Evolutionary conservation across 2,888 invertebrate genomes (phyloP), one percentile per base, ranked within the genome.

Genomic region (Smittia sp.): DNA sequence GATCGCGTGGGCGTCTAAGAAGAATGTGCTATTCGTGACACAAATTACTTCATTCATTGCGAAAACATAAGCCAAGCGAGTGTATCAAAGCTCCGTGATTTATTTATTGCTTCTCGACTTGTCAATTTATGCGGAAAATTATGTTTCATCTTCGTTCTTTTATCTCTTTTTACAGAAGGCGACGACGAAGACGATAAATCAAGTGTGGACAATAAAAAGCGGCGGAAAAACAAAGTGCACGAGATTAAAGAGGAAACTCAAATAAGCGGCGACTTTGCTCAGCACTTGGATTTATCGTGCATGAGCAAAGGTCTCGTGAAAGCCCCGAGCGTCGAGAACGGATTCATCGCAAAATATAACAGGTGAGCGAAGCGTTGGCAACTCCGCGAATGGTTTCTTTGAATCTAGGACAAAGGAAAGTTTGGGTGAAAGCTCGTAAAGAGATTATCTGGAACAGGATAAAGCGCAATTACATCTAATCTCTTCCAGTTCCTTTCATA

Each of bases 321-420:
- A 75, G 83, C 83, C 1, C 83, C 83, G 0, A 78, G 79, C 70
- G 80, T 84, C 9, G 77, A 77, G 22, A 79, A 83, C 75, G 83
- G 82, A 1, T 75, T 76, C 54, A 79, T 83, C 1, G 32, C 32
- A 9, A 79, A 80, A 74, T 83, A 83, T 75, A 81, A 81, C 46
- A 78, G 79, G 68, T 78, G 41, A 32, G 9, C 3, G 32, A 32
- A 32, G n/a, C 15, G 2, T 13, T 2, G 3, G 46, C 6, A 46
- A 11, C 15, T 46, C 15, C 2, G 46, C 46, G 6, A n/a, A 46
- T 15, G 11, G 2, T 46, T 46, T 46, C 46, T 46, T 46, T 62
- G 20, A 32, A 9, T 32, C 32, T 32, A 6, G 32, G 9, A 9
- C 32, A 32, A 32, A 32, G 32, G 32, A 32, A 32, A 62, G 62